phyloP scores from a whole-genome alignment of 2,888 invertebrate genomes.

The Bellardia bayeri region DNA sequence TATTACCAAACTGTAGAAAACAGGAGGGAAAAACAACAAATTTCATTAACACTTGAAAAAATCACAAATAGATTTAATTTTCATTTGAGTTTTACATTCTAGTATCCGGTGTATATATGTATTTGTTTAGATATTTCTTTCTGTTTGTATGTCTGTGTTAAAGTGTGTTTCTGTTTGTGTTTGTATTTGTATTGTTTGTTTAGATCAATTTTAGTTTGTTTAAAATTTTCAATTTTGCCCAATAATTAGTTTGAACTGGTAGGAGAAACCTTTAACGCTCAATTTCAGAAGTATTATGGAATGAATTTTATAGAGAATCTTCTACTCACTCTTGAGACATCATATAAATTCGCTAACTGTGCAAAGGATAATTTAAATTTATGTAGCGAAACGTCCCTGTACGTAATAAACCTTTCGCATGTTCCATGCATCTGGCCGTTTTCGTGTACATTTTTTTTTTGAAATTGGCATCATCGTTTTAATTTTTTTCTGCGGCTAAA shows the following conservation, averaged over 20 bases:
- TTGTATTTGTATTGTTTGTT: not conserved
- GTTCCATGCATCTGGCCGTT: too few species aligned
- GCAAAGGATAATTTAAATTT: too few species aligned
- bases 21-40: not conserved
- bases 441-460: too few species aligned
- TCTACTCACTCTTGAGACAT: too few species aligned
- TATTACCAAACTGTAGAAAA: conserved; percentile 25
- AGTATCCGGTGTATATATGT: not conserved
- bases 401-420: too few species aligned
- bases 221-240: conserved; percentile 14
- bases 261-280: not conserved
- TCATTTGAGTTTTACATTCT: conserved; percentile 39
- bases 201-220: conserved; percentile 29
- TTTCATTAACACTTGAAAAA: conserved; percentile 63
- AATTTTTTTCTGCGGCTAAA: too few species aligned
- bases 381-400: too few species aligned
- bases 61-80: conserved; percentile 52
- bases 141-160: not conserved
- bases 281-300: too few species aligned
- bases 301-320: too few species aligned
- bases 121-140: not conserved
- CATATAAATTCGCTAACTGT: too few species aligned
- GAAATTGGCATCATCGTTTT: too few species aligned
- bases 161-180: not conserved
- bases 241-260: conserved; percentile 33